Conservation (phyloP, 1,140 invertebrate species). For the Drosophila melanica region DNA sequence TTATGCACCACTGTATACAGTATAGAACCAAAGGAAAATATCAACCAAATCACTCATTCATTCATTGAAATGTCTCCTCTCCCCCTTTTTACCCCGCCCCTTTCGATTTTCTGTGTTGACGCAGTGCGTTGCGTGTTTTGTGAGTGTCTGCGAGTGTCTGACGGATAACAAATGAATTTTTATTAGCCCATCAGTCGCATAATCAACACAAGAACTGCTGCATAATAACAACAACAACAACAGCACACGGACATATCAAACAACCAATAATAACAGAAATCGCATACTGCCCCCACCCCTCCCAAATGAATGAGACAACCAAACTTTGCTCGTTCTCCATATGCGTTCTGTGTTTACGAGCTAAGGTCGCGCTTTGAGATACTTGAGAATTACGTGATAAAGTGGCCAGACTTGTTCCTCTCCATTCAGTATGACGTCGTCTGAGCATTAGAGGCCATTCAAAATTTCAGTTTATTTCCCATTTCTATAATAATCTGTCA, state of each 20-base stretch:
- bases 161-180: constrained; percentile 68
- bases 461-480: constrained; percentile 15
- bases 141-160: constrained; percentile 28
- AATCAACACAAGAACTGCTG: constrained; percentile 72
- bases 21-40: not conserved
- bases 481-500: constrained; percentile 43
- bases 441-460: constrained; percentile 22
- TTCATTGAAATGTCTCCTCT: constrained; percentile 1
- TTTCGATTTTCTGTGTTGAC: constrained; percentile 18
- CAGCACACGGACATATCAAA: constrained; percentile 52
- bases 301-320: constrained; percentile 7
- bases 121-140: constrained; percentile 37
- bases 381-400: constrained; percentile 75
- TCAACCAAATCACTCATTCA: constrained; percentile 15
- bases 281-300: constrained; percentile 28
- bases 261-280: constrained; percentile 69
- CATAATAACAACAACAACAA: constrained; percentile 68
- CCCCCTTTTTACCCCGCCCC: not conserved
- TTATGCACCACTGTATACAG: constrained; percentile 4
- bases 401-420: constrained; percentile 62
- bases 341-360: constrained; percentile 14
- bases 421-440: constrained; percentile 2
- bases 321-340: constrained; percentile 19
- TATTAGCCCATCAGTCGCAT: constrained; percentile 68
- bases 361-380: constrained; percentile 31